These are phyloP conservation scores for Heliothis subflexa DNA, from an alignment of 1,140 invertebrate species.

Conservation along the genomic window DNA sequence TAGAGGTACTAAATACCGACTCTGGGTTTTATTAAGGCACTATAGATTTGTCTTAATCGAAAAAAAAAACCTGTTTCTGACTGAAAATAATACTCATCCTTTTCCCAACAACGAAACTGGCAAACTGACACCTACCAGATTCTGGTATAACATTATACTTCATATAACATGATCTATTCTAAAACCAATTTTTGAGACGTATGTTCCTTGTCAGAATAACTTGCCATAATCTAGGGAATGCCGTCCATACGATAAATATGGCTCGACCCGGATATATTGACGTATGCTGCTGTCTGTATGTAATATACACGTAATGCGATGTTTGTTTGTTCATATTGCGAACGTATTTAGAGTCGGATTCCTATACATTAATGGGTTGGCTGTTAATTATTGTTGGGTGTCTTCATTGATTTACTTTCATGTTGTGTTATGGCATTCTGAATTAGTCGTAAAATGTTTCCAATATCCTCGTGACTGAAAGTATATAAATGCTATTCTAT, in stretches of 20 bases:
- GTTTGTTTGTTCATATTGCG: constrained; percentile 7
- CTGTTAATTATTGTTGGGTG: background rate
- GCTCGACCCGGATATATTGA: constrained; percentile 37
- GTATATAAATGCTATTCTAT: no score
- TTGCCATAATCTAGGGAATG: constrained; percentile 28
- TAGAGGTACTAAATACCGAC: no score
- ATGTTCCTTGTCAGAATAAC: constrained; percentile 34
- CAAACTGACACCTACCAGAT: background rate
- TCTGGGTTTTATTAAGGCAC: no score
- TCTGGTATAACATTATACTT: background rate
- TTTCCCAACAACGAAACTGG: no score
- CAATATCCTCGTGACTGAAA: no score
- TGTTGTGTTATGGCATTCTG: background rate
- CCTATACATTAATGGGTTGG: background rate
- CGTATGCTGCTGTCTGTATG: constrained; percentile 8
- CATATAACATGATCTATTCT: constrained; percentile 19
- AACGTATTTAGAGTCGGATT: background rate
- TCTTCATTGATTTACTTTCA: background rate
- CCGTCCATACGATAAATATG: constrained; percentile 40
- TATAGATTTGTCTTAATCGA: no score
- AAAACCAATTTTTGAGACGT: constrained; percentile 5
- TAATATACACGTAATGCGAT: background rate
- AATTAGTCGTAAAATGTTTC: no score
- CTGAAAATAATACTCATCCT: no score
- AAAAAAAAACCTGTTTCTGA: no score